Evolutionary conservation across 1,140 invertebrate genomes (phyloP).

Genomic region (Drosophila ironensis): DNA sequence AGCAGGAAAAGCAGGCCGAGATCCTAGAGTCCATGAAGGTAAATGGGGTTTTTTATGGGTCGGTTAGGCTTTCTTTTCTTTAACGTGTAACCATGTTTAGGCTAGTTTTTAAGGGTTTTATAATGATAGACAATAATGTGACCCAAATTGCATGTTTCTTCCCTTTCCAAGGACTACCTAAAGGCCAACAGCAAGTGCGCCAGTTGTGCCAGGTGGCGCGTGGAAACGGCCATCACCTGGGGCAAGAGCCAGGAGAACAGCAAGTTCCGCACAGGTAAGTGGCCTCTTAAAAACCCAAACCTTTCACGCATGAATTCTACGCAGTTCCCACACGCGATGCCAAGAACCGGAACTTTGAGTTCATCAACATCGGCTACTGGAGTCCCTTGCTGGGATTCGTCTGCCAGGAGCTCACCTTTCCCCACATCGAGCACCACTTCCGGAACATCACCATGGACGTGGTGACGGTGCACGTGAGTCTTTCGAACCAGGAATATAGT

Average conservation of each 20-base stretch:
- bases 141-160: no score
- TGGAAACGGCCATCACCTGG: slow-evolving; percentile 76
- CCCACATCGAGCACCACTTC: slow-evolving; percentile 90
- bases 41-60: no score
- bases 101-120: no score
- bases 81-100: no score
- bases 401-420: slow-evolving; percentile 88
- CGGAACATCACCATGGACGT: slow-evolving; percentile 87
- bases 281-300: neutral
- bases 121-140: no score
- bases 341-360: slow-evolving; percentile 74
- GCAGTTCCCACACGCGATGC: slow-evolving; percentile 42
- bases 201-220: slow-evolving; percentile 83
- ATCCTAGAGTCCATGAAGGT: slow-evolving; percentile 84
- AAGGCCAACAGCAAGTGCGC: slow-evolving; percentile 86
- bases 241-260: slow-evolving; percentile 74
- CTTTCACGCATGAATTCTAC: no score
- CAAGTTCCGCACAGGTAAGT: slow-evolving; percentile 38
- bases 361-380: slow-evolving; percentile 89
- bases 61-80: neutral
- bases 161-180: slow-evolving; percentile 65
- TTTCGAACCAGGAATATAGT: slow-evolving; percentile 67
- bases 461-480: slow-evolving; percentile 82
- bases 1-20: slow-evolving; percentile 85
- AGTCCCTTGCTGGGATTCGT: slow-evolving; percentile 86